Percentiles rank a stretch among this genome's conserved stretches.
phyloP scores from a whole-genome alignment of 2,888 invertebrate species.

The Drosophila pullipes region DNA sequence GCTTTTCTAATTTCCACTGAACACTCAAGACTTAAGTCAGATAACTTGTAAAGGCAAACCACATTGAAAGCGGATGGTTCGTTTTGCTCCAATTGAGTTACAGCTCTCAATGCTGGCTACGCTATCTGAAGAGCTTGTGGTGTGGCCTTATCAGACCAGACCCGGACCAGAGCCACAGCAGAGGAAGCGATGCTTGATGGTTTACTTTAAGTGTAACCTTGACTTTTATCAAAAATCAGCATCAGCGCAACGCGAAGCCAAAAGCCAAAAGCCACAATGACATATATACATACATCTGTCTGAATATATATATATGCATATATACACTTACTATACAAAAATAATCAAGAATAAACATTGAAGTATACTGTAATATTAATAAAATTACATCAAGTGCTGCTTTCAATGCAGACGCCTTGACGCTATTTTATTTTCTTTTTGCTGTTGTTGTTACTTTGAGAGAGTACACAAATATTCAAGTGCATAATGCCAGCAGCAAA shows the following conservation, averaged over 20 bases:
- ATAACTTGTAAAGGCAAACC: slow-evolving; percentile 20
- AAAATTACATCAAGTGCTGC: slow-evolving; percentile 53
- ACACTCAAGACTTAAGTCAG: background rate
- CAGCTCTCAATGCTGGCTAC: background rate
- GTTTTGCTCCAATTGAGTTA: slow-evolving; percentile 45
- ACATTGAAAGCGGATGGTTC: background rate
- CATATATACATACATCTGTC: background rate
- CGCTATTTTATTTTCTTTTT: slow-evolving; percentile 21
- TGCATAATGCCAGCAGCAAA: slow-evolving; percentile 18
- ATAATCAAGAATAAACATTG: slow-evolving; percentile 6
- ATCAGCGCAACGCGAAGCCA: slow-evolving; percentile 1
- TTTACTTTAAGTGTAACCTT: slow-evolving; percentile 46
- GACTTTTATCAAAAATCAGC: slow-evolving; percentile 27
- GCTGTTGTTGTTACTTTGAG: slow-evolving; percentile 22
- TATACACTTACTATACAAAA: background rate
- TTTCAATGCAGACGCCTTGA: slow-evolving; percentile 48
- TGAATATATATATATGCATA: background rate
- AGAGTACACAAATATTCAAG: slow-evolving; percentile 28
- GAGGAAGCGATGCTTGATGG: slow-evolving; percentile 38
- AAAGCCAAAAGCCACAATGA: background rate
- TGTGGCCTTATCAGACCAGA: slow-evolving; percentile 39
- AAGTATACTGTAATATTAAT: slow-evolving; percentile 8
- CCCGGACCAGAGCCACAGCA: slow-evolving; percentile 23
- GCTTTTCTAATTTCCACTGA: slow-evolving; percentile 12
- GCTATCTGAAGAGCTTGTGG: slow-evolving; percentile 27